phyloP scores from a whole-genome alignment of 2,888 invertebrate species.

The Desoria tigrina region DNA sequence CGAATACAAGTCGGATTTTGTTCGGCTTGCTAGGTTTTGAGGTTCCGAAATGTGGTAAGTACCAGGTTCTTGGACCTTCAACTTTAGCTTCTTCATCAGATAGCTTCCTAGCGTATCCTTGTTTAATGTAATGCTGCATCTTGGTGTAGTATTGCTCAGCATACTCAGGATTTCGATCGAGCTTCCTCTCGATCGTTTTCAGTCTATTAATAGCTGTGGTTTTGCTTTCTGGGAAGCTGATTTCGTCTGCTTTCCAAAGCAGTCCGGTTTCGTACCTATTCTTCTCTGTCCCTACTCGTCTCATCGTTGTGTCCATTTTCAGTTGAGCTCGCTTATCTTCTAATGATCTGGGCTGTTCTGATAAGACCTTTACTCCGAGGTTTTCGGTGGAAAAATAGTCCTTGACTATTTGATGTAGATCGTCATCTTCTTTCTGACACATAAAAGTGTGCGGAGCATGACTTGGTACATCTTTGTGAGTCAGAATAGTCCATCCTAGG shows the following conservation, averaged over 20 bases:
- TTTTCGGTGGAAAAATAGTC: neutral
- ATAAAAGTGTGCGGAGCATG: too few relatives aligned
- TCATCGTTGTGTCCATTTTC: neutral
- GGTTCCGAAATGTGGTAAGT: neutral
- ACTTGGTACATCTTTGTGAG: too few relatives aligned
- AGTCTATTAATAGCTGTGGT: neutral
- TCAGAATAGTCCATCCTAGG: too few relatives aligned
- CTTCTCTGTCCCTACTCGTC: neutral
- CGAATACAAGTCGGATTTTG: too few relatives aligned
- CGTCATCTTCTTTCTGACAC: too few relatives aligned
- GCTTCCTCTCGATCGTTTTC: slow-evolving; percentile 3
- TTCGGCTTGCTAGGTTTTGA: too few relatives aligned
- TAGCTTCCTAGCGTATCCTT: neutral
- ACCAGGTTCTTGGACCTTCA: neutral
- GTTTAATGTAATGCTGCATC: neutral
- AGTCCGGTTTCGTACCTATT: slow-evolving; percentile 8
- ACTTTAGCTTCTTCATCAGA: neutral
- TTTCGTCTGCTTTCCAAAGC: neutral
- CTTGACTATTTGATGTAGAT: neutral
- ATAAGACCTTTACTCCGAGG: neutral
- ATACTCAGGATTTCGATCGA: neutral
- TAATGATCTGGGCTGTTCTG: neutral
- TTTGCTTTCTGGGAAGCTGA: neutral
- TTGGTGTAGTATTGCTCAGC: neutral
- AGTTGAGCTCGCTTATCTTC: neutral